Base-by-base conservation (phyloP, 2,888 invertebrate genomes). In the Tachina grossa region DNA sequence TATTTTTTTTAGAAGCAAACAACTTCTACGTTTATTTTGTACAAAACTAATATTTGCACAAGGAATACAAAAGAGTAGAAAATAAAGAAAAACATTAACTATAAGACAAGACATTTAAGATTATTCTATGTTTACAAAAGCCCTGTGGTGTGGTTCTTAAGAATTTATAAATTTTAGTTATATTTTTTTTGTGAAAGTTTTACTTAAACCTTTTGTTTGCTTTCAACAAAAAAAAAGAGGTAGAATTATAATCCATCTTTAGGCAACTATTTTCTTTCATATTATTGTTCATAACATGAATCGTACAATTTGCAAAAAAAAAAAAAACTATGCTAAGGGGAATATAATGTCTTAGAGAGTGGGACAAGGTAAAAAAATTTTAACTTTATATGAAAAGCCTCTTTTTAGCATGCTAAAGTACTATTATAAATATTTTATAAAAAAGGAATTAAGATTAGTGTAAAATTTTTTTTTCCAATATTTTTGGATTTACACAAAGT, bases 121-220 rank as follows among this genome's bases (percentile, higher is more conserved):
- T 8, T 53, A 45, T 55, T 5, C 19, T 22, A 11, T 69, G 6
- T 41, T 49, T 69, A 10, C 10, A 47, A 53, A 71, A 82, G 76
- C 55, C 82, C 82, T 82, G 76, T 31, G 69, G 82, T 41, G 76
- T 71, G 76, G 13, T 49, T 14, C 82, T 82, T 82, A 63, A 71
- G 63, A 76, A 76, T 19, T 69, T 81, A 9, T 51, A 51, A 22
- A 49, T 59, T 43, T 68, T 5, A 14, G 5, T 31, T 31, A 31
- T 59, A 47, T 22, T 77, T 66, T 66, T 51, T 66, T 66, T 51
- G 41, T 51, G 9, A 16, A 31, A 53, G 57, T 66, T 71, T 55
- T 65, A 45, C 45, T 45, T 16, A 39, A 71, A 71, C 59, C 66
- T 51, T 68, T 63, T 75, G 51, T 75, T 81, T 59, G 66, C 10